Base-by-base conservation (phyloP, 1,140 invertebrate genomes). In the Medauroidea extradentata region DNA sequence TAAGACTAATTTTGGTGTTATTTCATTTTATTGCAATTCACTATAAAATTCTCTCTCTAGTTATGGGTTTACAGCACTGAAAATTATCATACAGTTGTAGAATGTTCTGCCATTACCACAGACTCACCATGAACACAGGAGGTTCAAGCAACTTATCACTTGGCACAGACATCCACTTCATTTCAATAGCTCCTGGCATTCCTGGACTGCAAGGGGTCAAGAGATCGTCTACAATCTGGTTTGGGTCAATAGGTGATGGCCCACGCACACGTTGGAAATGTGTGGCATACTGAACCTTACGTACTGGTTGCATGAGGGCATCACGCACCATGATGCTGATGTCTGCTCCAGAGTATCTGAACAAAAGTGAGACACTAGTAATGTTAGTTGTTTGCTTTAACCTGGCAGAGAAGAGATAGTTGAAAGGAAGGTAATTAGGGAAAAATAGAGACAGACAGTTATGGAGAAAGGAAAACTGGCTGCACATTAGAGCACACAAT, bases 251-350 rank as follows among this genome's bases (percentile, higher is more conserved):
- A 11, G 90, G 88, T 55, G 88, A 94, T 1, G 94, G 94, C 14
- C 95, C 96, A 46, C 84, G 74, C 1, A 96, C 85, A 72, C 82
- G 85, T 74, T 91, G 90, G 72, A 98, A 98, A 75, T 98, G 95
- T 34, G 98, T 99, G 1, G 98, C 97, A 2, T 88, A 94, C 76
- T 99, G 98, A 0, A 99, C 95, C 82, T 98, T 97, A 58, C 97
- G 83, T 0, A 99, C 95, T 3, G 98, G 98, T 70, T 99, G 94
- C 96, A 99, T 99, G 1, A 99, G 78, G 5, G 98, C 94, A 80
- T 99, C 98, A 59, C 96, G 79, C 2, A 99, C 96, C 42, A 99
- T 90, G 75, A 99, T 94, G 72, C 91, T 93, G 63, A 99, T 98
- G 84, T 99, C 98, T 67, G 97, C 96, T 62, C 97, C 98, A 23